Evolutionary conservation across 35 echinoderm and acorn worm species (phyloP).

Genomic region (Stichopus chloronotus): DNA sequence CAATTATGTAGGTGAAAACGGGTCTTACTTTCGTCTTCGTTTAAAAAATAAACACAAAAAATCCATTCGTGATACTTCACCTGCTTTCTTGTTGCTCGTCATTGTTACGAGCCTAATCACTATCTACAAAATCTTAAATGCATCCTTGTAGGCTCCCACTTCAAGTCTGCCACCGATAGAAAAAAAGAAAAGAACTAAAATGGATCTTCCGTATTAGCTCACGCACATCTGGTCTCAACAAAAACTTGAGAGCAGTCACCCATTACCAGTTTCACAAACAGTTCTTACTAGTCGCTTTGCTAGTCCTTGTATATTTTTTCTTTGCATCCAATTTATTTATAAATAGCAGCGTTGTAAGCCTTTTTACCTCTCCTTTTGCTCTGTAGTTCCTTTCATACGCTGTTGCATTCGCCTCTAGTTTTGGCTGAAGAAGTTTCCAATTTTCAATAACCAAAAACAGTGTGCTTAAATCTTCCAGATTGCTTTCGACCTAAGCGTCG

Average conservation of each 20-base stretch:
- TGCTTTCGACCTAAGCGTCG: too few species aligned
- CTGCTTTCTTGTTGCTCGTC: background rate
- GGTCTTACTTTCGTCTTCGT: background rate
- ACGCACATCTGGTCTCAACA: background rate
- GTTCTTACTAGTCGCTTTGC: background rate
- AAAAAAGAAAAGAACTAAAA: background rate
- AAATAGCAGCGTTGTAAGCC: too few species aligned
- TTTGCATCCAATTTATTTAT: background rate
- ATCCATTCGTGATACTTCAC: background rate
- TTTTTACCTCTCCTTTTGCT: too few species aligned
- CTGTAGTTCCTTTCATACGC: too few species aligned
- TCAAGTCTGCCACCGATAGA: background rate
- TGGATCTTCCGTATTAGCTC: background rate
- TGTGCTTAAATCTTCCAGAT: too few species aligned
- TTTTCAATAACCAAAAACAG: too few species aligned
- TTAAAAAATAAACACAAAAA: background rate
- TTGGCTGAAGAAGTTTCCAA: too few species aligned
- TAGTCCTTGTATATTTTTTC: background rate
- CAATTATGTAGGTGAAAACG: background rate
- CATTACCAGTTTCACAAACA: background rate
- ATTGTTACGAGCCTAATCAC: background rate
- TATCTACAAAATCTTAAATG: background rate
- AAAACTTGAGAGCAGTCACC: background rate
- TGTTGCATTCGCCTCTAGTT: too few species aligned
- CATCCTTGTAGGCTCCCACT: conserved; percentile 5